Evolutionary conservation across 2,888 invertebrate genomes (phyloP).

Genomic region (Pimpla rufipes): DNA sequence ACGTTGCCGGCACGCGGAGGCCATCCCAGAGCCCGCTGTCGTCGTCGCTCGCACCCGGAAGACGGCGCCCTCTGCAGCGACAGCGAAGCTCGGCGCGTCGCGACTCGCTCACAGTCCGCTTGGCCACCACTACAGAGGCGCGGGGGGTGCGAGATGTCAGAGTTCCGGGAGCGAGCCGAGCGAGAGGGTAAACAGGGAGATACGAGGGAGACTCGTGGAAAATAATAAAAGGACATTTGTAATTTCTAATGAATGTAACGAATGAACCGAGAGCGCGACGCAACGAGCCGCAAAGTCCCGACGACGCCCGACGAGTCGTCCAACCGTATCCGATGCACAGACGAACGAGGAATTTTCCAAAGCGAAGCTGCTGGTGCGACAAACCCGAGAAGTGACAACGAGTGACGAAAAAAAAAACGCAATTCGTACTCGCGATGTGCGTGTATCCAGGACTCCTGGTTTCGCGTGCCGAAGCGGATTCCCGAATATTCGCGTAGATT

Average conservation of each 20-base stretch:
- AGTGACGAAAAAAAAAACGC: not conserved
- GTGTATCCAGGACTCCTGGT: not conserved
- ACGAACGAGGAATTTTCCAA: not conserved
- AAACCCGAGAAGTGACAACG: not conserved
- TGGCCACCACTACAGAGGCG: conserved; percentile 54
- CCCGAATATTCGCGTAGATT: not conserved
- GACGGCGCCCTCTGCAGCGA: conserved; percentile 42
- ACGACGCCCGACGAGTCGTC: not conserved
- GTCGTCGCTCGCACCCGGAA: conserved; percentile 32
- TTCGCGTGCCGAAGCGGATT: not conserved
- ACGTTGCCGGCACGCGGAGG: too few relatives aligned
- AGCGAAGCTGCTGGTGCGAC: not conserved
- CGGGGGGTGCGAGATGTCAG: conserved; percentile 53
- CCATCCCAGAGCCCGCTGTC: conserved; percentile 34
- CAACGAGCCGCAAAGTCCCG: not conserved
- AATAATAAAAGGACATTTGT: conserved; percentile 18
- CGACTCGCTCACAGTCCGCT: conserved; percentile 25
- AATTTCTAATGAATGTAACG: not conserved
- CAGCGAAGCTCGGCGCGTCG: conserved; percentile 35
- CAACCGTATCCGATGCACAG: not conserved
- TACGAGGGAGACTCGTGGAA: conserved; percentile 19
- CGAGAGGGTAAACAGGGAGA: conserved; percentile 2
- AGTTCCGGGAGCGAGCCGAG: conserved; percentile 31
- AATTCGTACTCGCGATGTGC: not conserved
- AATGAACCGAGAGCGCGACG: not conserved